Base-by-base conservation (phyloP, 2,888 invertebrate genomes). In the Tetrapedia diversipes region DNA sequence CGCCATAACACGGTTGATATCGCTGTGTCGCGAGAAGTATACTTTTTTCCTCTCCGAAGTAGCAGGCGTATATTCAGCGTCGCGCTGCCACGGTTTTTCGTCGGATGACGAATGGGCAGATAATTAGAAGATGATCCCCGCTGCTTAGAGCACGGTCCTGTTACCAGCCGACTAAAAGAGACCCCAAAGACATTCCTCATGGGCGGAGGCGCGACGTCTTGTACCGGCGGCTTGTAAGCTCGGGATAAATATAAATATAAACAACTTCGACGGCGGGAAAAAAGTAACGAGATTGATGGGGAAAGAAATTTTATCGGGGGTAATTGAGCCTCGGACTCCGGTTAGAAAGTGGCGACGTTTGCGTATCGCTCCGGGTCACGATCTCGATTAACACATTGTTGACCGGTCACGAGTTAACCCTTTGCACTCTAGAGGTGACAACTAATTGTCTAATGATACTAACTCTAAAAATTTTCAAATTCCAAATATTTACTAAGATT, bases 91-190 rank as follows among this genome's bases (percentile, higher is more conserved):
- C 69, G 69, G 78, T 86, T 85, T 86, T 84, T 87, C 82, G 69
- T 82, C 80, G 84, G 85, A 89, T 90, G 90, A 90, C 88, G 88
- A 90, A 90, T 90, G 87, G 86, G 83, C 86, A 86, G 89, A 90
- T 89, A 90, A 90, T 90, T 90, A 90, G 89, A 89, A 88, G 89
- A 87, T 88, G 90, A 90, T 89, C 86, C 82, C 79, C 80, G 85
- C 79, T 82, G 86, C 82, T 86, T 86, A 85, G 84, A 85, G 59
- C 80, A 78, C 75, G 79, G 80, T 81, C 82, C 80, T 79, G 85
- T 81, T 84, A 77, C 83, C 82, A 82, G 78, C 73, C 68, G 80
- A 84, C 82, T 78, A 79, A 86, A 86, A 86, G 86, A 77, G 82
- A 83, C 76, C 72, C 81, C 83, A 78, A 82, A 75, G 83, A 81